Base-by-base conservation (phyloP, 2,797 vertebrate species). In the Bradypodion pumilum region DNA sequence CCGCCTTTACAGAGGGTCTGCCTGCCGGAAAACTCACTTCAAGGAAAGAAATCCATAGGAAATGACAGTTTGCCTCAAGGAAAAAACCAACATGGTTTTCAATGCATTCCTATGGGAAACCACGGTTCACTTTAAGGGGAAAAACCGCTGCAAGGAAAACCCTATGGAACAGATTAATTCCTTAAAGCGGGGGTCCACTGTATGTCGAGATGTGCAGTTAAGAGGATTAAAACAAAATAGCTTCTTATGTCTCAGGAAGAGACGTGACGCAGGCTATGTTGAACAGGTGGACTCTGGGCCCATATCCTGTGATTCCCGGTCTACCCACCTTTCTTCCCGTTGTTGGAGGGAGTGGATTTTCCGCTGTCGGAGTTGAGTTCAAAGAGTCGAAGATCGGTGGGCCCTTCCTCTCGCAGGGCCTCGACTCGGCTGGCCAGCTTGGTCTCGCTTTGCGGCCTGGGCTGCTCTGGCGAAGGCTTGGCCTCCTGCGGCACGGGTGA, bases 341-440 rank as follows among this genome's bases (percentile, higher is more conserved):
- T 99, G 95, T 99, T 99, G 80, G 99, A 99, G 37, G 99, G 98
- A 0, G 98, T 99, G 27, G 99, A 99, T 91, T 99, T 99, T 60
- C 98, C 99, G 1, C 99, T 99, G 87, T 99, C 98, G 0, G 98
- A 99, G 94, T 98, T 99, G 6, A 99, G 97, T 95, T 99, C 98
- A 62, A 99, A 99, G 84, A 99, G 97, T 76, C 98, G 91, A 46
- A 99, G 95, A 88, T 99, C 99, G n/a, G 97, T 97, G 0, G 96
- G 97, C 0, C 93, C 97, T 0, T 99, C 98, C 69, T 98, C 98
- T 81, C 96, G 98, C 69, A 91, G 81, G 73, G 92, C 94, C 81
- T 97, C 97, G 77, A 90, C 91, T 95, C 96, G 97, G 87, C 90
- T 87, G 42, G 92, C 90, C 16, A 81, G 83, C 92, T 92, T 92